These are phyloP conservation scores for Peucedramus taeniatus DNA, from an alignment of 2,113 vertebrate species.

Conservation along the genomic window DNA sequence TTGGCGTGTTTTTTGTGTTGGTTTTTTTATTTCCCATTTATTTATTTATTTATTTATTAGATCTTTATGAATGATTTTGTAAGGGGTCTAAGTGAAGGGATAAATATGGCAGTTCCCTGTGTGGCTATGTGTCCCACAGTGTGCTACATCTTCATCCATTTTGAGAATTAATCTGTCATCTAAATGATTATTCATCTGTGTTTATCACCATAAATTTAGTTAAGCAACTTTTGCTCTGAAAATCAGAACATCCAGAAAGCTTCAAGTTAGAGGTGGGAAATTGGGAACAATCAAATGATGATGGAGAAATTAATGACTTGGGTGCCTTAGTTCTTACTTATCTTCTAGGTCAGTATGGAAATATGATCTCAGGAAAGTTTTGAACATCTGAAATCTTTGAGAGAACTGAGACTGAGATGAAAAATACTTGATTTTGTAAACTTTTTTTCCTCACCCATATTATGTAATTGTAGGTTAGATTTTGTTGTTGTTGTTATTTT, in stretches of 20 bases:
- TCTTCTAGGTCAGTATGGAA: not conserved
- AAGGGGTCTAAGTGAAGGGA: not conserved
- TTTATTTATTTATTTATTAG: not conserved
- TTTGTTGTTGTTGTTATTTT: rapidly evolving
- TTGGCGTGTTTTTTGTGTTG: not conserved
- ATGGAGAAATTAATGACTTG: not conserved
- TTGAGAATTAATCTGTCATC: not conserved
- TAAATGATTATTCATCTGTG: not conserved
- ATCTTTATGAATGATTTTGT: not conserved
- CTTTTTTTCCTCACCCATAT: not conserved
- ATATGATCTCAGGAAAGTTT: not conserved
- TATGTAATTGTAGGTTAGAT: not conserved
- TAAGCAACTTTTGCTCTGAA: not conserved
- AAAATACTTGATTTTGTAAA: not conserved
- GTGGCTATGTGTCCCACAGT: not conserved
- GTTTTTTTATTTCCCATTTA: not conserved
- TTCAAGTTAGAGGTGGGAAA: not conserved
- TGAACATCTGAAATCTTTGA: not conserved
- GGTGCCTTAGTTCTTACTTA: rapidly evolving
- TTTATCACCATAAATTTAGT: not conserved
- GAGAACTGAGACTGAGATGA: not conserved
- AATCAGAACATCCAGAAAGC: not conserved
- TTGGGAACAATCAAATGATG: not conserved
- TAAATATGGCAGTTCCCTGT: not conserved
- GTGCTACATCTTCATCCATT: not conserved